These are phyloP conservation scores for Sorex fumeus DNA, from an alignment of 2,113 vertebrate species.

Conservation along the genomic window DNA sequence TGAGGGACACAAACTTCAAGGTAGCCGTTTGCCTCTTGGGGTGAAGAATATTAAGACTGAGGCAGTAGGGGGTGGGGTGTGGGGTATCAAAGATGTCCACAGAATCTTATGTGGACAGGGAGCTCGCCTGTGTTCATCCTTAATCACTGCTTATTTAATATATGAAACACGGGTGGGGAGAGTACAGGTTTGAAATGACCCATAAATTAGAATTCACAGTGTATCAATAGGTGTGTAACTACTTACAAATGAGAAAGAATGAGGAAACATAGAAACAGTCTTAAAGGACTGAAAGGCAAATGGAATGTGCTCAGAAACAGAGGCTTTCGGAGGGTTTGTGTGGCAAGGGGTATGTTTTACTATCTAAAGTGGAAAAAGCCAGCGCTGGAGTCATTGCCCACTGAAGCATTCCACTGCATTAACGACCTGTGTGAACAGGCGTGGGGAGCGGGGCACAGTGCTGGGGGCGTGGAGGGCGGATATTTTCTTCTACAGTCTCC, in stretches of 20 bases:
- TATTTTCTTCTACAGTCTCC: neutral
- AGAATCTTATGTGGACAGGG: neutral
- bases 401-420: neutral
- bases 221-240: neutral
- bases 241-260: neutral
- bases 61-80: too few species aligned
- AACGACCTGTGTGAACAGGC: neutral
- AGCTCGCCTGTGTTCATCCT: neutral
- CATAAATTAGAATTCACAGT: neutral
- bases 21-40: neutral
- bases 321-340: conserved; percentile 34
- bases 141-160: conserved; percentile 13
- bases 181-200: neutral
- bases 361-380: neutral
- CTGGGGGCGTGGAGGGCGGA: neutral
- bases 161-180: neutral
- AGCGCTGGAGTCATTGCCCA: conserved; percentile 14
- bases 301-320: neutral
- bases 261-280: neutral
- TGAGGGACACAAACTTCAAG: conserved; percentile 13
- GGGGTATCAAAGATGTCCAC: too few species aligned
- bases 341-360: neutral
- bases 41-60: too few species aligned
- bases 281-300: neutral
- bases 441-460: neutral